These are phyloP conservation scores for Aproaerema taeniolella DNA, from an alignment of 2,888 invertebrate genomes.

Conservation along the genomic window DNA sequence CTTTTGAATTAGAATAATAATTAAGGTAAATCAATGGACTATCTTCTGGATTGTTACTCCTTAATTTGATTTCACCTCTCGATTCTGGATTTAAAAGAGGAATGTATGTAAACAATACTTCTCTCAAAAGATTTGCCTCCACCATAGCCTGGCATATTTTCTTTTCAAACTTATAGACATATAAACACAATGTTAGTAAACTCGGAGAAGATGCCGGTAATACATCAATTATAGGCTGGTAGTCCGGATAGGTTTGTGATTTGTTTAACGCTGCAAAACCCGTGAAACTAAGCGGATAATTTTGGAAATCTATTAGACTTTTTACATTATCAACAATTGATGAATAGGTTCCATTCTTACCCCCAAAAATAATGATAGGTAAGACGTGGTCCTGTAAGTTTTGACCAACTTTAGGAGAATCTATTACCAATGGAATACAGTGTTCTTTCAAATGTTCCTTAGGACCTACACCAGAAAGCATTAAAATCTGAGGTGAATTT, in stretches of 20 bases:
- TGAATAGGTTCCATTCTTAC: constrained; percentile 17
- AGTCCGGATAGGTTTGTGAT: constrained; percentile 40
- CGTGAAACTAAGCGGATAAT: constrained; percentile 36
- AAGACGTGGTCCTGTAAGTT: constrained; percentile 46
- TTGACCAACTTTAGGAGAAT: constrained; percentile 40
- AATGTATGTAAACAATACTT: constrained; percentile 26
- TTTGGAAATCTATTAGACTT: constrained; percentile 25
- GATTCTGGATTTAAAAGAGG: constrained; percentile 34
- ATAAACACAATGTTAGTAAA: constrained; percentile 28
- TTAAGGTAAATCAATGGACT: constrained; percentile 32
- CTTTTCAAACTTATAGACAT: constrained; percentile 31
- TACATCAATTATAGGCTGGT: constrained; percentile 34
- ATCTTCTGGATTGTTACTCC: constrained; percentile 33
- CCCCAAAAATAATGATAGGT: constrained; percentile 32
- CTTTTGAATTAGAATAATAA: constrained; percentile 31
- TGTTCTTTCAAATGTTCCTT: constrained; percentile 35
- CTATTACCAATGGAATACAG: constrained; percentile 29
- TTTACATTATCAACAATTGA: constrained; percentile 28
- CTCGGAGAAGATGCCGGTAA: constrained; percentile 28
- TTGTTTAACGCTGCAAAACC: constrained; percentile 41
- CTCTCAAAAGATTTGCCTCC: constrained; percentile 22
- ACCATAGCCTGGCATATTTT: constrained; percentile 28
- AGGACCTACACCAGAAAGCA: constrained; percentile 52
- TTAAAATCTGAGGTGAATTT: constrained; percentile 44
- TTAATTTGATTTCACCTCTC: constrained; percentile 36